Evolutionary conservation across 2,888 invertebrate genomes (phyloP).

Genomic region (Drosophila emarginata): DNA sequence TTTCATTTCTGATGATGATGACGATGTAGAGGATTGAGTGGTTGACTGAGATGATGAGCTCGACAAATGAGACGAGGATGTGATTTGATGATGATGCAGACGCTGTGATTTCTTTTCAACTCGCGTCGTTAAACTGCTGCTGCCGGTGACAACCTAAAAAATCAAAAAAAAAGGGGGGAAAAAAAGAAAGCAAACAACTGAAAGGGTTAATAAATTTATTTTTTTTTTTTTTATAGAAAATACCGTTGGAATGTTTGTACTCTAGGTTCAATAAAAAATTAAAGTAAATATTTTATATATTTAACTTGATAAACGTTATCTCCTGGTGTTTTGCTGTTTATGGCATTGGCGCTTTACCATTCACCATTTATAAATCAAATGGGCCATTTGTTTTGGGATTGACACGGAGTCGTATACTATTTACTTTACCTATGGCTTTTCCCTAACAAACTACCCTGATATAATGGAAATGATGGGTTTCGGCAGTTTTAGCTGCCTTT

Average conservation of each 20-base stretch:
- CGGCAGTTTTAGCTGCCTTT: not conserved
- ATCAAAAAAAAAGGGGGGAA: not conserved
- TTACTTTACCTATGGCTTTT: conserved; percentile 13
- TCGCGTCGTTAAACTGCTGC: conserved; percentile 82
- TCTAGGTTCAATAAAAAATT: not conserved
- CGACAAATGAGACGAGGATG: conserved; percentile 66
- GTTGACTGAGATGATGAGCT: conserved; percentile 76
- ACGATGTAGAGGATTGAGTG: conserved; percentile 80
- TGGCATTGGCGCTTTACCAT: conserved; percentile 51
- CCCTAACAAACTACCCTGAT: conserved; percentile 19
- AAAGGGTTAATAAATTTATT: conserved; percentile 6
- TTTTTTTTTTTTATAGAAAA: not conserved
- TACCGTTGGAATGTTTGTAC: conserved; percentile 22
- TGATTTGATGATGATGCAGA: conserved; percentile 81
- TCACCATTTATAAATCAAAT: conserved; percentile 59
- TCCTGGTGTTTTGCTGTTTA: conserved; percentile 50
- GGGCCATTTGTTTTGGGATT: conserved; percentile 40
- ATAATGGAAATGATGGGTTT: conserved; percentile 22
- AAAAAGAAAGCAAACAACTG: not conserved
- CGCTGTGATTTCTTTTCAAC: conserved; percentile 82
- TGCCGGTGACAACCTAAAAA: conserved; percentile 82
- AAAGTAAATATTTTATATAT: conserved; percentile 32
- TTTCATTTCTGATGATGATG: conserved; percentile 88
- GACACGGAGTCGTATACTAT: conserved; percentile 35
- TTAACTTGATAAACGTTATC: conserved; percentile 42